Evolutionary conservation across 2,888 invertebrate genomes (phyloP).

Genomic region (Xanthorhoe spadicearia): DNA sequence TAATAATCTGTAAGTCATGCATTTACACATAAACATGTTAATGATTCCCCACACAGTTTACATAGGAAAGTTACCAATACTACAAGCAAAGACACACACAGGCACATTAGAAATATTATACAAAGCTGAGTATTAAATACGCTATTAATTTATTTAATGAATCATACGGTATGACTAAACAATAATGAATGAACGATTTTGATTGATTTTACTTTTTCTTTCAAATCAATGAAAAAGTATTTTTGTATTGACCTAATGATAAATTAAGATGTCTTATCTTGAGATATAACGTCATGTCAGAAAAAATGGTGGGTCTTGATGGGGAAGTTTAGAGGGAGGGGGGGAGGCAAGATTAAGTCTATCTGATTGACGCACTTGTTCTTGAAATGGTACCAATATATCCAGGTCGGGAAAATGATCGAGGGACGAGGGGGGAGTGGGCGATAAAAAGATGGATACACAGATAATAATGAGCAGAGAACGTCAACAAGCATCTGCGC

Average conservation of each 20-base stretch:
- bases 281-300: too few relatives aligned
- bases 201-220: background rate
- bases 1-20: constrained; percentile 30
- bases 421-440: background rate
- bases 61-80: constrained; percentile 4
- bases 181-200: background rate
- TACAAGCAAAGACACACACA: constrained; percentile 17
- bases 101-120: background rate
- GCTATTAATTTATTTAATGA: background rate
- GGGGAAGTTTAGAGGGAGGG: too few relatives aligned
- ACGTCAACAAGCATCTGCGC: constrained; percentile 68
- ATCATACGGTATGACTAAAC: background rate
- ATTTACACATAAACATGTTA: constrained; percentile 10
- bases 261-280: background rate
- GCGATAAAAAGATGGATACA: background rate
- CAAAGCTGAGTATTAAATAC: constrained; percentile 2
- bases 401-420: constrained; percentile 90
- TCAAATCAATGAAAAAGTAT: background rate
- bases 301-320: too few relatives aligned
- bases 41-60: constrained; percentile 13
- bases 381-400: constrained; percentile 99
- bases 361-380: constrained; percentile 98
- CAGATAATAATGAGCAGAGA: background rate
- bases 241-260: background rate
- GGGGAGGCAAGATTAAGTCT: too few relatives aligned